Base-by-base conservation (phyloP, 2,797 vertebrate genomes). In the Neopelma chrysocephalum region DNA sequence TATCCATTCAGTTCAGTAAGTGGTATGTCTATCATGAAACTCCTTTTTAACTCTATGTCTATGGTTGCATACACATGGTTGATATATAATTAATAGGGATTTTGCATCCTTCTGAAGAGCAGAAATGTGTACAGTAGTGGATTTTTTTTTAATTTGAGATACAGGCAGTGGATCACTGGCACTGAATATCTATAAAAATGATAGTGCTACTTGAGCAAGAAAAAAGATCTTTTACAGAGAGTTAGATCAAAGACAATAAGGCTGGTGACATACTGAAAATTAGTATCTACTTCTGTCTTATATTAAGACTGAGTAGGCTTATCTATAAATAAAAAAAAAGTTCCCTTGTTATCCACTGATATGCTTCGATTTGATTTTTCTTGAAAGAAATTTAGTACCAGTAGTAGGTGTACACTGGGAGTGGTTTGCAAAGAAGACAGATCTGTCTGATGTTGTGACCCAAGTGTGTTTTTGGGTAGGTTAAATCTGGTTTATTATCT, bases 1-100 rank as follows among this genome's bases (percentile, higher is more conserved):
- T 90, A 94, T 68, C 87, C 73, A 66, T 95, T 93, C 84, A 62
- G 42, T 85, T 95, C 72, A 45, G 51, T 91, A 91, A 95, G 66
- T 90, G 66, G 38, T 72, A 31, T 43, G 69, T 73, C 93, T 95
- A 1, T 93, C 73, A 86, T 32, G 26, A 79, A 96, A 72, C 73
- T 86, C 54, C 53, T 83, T 88, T 95, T 85, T 94, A 92, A 82
- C 61, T 94, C 66, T 61, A 1, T 65, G 38, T 42, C 64, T 91
- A 27, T 7, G 1, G 38, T 61, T 86, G n/a, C 58, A 45, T 72
- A 34, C 0, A 0, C n/a, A 29, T 70, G 31, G 51, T 45, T 94
- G 70, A 58, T 90, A 84, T 60, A 76, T 87, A 91, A 95, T 94
- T 94, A 88, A 79, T 15, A 45, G 48, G 26, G 29, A 76, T 86